Evolutionary conservation across 2,888 invertebrate genomes (phyloP).

Genomic region (Heteromurus nitidus): DNA sequence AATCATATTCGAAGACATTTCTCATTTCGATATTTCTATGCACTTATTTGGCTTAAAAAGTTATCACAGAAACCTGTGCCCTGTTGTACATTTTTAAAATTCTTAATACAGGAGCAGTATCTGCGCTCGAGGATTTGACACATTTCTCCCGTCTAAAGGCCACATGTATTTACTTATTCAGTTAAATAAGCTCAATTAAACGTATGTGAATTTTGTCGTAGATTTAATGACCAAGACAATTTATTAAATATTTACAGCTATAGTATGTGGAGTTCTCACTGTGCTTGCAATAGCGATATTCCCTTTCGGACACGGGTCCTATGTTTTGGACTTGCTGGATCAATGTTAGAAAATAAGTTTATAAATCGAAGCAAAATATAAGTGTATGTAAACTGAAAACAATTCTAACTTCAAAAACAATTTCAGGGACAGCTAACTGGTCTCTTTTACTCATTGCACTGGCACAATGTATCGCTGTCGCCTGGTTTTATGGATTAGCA

Average conservation of each 20-base stretch:
- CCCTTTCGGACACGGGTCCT: slow-evolving; percentile 56
- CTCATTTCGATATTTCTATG: no score
- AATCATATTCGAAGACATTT: no score
- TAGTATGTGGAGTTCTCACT: slow-evolving; percentile 25
- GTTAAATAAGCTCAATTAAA: neutral
- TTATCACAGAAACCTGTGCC: neutral
- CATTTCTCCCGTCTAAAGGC: slow-evolving; percentile 24
- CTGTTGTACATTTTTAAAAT: neutral
- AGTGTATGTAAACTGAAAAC: slow-evolving; percentile 1
- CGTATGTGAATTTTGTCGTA: neutral
- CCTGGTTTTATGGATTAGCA: slow-evolving; percentile 61
- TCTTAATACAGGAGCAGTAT: slow-evolving; percentile 22
- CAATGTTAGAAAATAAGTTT: slow-evolving; percentile 50
- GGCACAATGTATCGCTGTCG: slow-evolving; percentile 45
- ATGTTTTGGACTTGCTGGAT: slow-evolving; percentile 61
- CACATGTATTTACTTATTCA: slow-evolving; percentile 25
- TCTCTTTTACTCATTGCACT: slow-evolving; percentile 53
- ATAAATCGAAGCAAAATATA: no score
- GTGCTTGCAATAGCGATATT: slow-evolving; percentile 32
- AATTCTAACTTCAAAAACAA: neutral
- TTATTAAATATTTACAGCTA: slow-evolving; percentile 16
- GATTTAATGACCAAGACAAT: no score
- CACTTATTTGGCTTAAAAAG: neutral
- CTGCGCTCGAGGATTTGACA: slow-evolving; percentile 40
- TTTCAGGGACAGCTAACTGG: slow-evolving; percentile 61